Base-by-base conservation (phyloP, 2,113 vertebrate genomes). In the Barnardius zonarius region DNA sequence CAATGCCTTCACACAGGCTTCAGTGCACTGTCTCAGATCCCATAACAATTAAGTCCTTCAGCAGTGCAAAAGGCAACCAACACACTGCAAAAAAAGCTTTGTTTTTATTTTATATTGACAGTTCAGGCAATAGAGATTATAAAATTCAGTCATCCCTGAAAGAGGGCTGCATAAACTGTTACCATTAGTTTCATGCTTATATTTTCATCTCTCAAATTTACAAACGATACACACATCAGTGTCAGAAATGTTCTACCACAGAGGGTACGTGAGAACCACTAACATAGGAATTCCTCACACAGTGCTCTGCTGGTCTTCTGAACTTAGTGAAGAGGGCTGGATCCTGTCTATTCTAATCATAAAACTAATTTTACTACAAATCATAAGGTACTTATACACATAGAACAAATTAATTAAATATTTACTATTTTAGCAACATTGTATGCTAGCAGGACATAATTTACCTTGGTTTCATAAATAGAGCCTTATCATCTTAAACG, bases 1-100 rank as follows among this genome's bases (percentile, higher is more conserved):
- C 2, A 24, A 25, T 1, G 3, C 12, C 15, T 62, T 31, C 64
- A 33, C 4, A 0, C 9, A 69, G 33, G 55, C 61, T 37, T 66
- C 64, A 52, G 17, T 3, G 25, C 3, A 0, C 10, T 2, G 0
- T 9, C 61, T 54, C 70, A 28, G 12, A 69, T 27, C 5, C 41
- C 28, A 8, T 8, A 2, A 24, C 13, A 64, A 67, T 35, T 6
- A 37, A 73, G 51, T 16, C 20, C 52, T 46, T 23, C 57, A 61
- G 44, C 35, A 87, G 20, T 5, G 35, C 37, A 70, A 48, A 77
- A 91, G 41, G 30, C 24, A 73, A 44, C 13, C 17, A 35, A 49
- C 27, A 5, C 1, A 17, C 7, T 7, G 6, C 28, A 73, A 35
- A 33, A 59, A 41, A 73, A 75, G 24, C 10, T 63, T 64, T 33